A percentile compares a stretch with the other conserved stretches of the same genome.
Conservation (phyloP, 2,797 vertebrate genomes). For the Anguilla obscura region DNA sequence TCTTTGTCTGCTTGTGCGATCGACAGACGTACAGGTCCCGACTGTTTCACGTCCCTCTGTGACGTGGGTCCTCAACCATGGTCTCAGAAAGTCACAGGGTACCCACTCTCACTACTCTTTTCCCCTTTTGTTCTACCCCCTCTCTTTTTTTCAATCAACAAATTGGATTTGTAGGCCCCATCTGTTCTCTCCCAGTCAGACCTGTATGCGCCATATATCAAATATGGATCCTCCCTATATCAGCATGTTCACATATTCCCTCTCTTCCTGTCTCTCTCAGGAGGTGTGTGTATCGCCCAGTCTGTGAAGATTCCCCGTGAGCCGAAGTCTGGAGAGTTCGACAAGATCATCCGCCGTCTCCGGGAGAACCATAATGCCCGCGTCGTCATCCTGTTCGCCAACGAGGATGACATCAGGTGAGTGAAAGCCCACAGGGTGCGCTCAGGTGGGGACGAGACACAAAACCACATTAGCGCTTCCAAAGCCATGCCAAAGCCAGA, state of each 20-base stretch:
- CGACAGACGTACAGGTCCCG: background rate
- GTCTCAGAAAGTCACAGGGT: background rate
- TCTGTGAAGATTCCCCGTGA: constrained; percentile 93
- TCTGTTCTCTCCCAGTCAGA: background rate
- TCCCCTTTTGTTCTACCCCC: background rate
- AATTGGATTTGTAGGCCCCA: background rate
- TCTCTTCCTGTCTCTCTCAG: constrained; percentile 62
- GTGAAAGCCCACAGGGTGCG: constrained; percentile 23
- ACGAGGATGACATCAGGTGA: constrained; percentile 93
- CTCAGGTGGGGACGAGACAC: too few species aligned
- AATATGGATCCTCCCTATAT: background rate
- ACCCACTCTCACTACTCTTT: background rate
- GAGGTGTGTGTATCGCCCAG: constrained; percentile 88
- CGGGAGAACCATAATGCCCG: constrained; percentile 89
- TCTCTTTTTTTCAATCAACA: background rate
- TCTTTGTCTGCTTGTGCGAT: background rate
- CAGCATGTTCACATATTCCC: constrained; percentile 31
- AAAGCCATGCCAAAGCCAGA: too few species aligned
- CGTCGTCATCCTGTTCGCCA: constrained; percentile 89
- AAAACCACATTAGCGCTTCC: too few species aligned
- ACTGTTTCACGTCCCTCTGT: background rate
- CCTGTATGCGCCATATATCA: background rate
- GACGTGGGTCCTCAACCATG: background rate
- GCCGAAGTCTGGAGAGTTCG: constrained; percentile 85
- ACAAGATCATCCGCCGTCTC: constrained; percentile 89